phyloP scores from a whole-genome alignment of 2,888 invertebrate genomes.

The Amorpha juglandis region DNA sequence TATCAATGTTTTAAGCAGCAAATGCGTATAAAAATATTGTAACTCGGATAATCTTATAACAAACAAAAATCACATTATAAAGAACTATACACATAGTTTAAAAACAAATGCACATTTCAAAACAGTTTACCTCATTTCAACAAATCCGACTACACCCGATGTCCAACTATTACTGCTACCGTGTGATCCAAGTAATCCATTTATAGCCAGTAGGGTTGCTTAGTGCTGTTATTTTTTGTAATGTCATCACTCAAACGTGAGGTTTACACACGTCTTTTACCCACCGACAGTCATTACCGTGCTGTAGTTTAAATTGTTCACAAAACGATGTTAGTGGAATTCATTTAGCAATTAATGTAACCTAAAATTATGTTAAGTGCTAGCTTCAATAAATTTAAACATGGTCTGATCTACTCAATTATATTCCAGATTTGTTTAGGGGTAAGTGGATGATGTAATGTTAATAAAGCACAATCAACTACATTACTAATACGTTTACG shows the following conservation, averaged over 20 bases:
- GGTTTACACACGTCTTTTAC: slow-evolving; percentile 66
- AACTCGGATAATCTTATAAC: neutral
- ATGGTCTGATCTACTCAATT: slow-evolving; percentile 58
- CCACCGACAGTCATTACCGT: slow-evolving; percentile 61
- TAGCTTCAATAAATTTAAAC: slow-evolving; percentile 47
- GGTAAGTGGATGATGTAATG: neutral
- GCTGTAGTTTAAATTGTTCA: slow-evolving; percentile 52
- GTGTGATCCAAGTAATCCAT: slow-evolving; percentile 74
- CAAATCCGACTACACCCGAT: slow-evolving; percentile 60
- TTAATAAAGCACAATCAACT: too few species aligned
- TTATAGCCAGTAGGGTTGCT: slow-evolving; percentile 76
- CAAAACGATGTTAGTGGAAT: slow-evolving; percentile 60
- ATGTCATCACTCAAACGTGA: slow-evolving; percentile 74
- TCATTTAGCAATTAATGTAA: slow-evolving; percentile 66
- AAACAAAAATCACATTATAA: neutral
- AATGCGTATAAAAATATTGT: neutral
- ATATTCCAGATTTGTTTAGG: slow-evolving; percentile 24
- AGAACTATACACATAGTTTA: neutral
- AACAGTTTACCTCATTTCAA: slow-evolving; percentile 30
- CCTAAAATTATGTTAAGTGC: slow-evolving; percentile 67
- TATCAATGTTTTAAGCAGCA: neutral
- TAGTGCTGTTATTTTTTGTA: slow-evolving; percentile 74
- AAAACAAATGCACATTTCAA: neutral
- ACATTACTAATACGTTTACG: too few species aligned
- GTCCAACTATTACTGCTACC: slow-evolving; percentile 67